Base-by-base conservation (phyloP, 2,113 vertebrate genomes). In the Cheilinus undulatus region DNA sequence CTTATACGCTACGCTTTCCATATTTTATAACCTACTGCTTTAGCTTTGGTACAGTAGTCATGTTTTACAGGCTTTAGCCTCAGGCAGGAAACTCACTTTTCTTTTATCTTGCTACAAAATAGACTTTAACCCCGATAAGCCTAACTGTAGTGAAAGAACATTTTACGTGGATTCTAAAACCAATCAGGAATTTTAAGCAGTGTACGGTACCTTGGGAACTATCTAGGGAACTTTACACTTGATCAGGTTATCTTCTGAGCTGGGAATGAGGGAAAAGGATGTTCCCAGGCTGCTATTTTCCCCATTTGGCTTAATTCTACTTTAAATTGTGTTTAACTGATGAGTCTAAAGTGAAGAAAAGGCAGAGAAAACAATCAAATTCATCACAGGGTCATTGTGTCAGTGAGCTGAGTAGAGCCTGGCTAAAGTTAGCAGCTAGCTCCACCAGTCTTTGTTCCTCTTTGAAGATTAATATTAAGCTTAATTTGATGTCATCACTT, bases 1-100 rank as follows among this genome's bases (percentile, higher is more conserved):
- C 22, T 40, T 15, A 49, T 36, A 45, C 17, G 4, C 20, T 14
- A 0, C 22, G 46, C 52, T 56, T 34, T 43, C 34, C 53, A 60
- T 73, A 43, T 57, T 76, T 80, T n/a, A 79, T 46, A 45, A 53
- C 1, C 38, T 27, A 14, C 64, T 69, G 10, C 58, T 45, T 51
- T 7, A 36, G 53, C 22, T 32, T 14, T 28, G 51, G 42, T 14
- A 12, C 28, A 9, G 6, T 56, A 8, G 13, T 38, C 48, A 15
- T 13, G 49, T 23, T n/a, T 28, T 2, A 13, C 28, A 48, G 22
- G 57, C 56, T 42, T 67, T 38, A 38, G 13, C 12, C 13, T 13
- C 54, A 40, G 34, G 54, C 58, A 7, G 61, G 54, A 24, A 70
- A 38, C 61, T 50, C 61, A 43, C 38, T 20, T n/a, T n/a, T 58